Conservation (phyloP, 2,797 vertebrate species). For the Helostoma temminkii region DNA sequence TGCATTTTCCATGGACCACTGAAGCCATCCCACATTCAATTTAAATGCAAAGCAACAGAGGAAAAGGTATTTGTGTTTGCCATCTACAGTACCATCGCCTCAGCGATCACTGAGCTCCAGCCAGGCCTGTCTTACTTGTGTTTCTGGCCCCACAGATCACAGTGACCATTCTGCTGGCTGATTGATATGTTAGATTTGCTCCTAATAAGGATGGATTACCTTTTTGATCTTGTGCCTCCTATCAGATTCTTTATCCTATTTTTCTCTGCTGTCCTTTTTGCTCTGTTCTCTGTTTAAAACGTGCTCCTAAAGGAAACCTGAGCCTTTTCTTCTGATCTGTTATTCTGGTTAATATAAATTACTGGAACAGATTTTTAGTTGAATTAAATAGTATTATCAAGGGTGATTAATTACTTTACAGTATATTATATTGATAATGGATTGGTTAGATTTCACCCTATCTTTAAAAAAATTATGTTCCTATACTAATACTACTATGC, state of each 20-base stretch:
- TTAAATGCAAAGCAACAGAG: constrained; percentile 81
- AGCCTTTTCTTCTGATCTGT: constrained; percentile 28
- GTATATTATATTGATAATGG: background rate
- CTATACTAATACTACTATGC: too few species aligned
- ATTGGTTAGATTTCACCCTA: background rate
- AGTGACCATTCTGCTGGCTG: constrained; percentile 49
- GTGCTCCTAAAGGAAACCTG: constrained; percentile 45
- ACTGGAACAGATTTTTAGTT: background rate
- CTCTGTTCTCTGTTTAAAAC: constrained; percentile 56
- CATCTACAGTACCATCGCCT: constrained; percentile 57
- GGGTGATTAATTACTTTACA: background rate
- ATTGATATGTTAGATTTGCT: constrained; percentile 64
- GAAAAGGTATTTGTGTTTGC: constrained; percentile 62
- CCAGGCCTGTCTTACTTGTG: constrained; percentile 37
- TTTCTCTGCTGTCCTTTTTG: constrained; percentile 29
- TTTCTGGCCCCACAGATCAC: constrained; percentile 42
- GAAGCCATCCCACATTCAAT: constrained; percentile 70
- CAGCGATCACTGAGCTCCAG: constrained; percentile 24
- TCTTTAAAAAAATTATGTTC: too few species aligned
- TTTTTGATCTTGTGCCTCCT: constrained; percentile 42
- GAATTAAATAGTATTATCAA: background rate
- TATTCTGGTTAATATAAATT: constrained; percentile 26
- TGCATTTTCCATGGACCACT: constrained; percentile 43
- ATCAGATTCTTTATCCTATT: constrained; percentile 43
- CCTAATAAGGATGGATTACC: constrained; percentile 74